Evolutionary conservation across 2,888 invertebrate species (phyloP).

Genomic region (Calliopum simillimum): DNA sequence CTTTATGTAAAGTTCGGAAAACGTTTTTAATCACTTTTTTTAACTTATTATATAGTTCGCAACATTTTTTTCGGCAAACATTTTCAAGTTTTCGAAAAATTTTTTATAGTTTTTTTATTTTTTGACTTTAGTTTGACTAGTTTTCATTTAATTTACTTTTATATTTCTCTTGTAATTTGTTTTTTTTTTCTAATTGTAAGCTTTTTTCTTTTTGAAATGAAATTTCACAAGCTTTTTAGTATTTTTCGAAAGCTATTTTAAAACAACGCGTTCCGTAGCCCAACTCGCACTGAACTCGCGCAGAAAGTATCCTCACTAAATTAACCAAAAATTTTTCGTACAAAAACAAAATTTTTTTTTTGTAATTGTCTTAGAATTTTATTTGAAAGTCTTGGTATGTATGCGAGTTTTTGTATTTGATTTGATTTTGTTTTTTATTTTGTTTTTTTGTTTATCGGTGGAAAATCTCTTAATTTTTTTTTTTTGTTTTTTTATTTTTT

Average conservation of each 20-base stretch:
- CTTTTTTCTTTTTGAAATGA: constrained; percentile 29
- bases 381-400: constrained; percentile 11
- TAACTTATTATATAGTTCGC: too few species aligned
- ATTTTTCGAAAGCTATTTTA: constrained; percentile 41
- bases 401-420: constrained; percentile 29
- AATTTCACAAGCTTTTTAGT: constrained; percentile 31
- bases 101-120: constrained; percentile 25
- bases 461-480: not conserved
- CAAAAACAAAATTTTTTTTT: constrained; percentile 46
- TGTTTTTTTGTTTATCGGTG: constrained; percentile 44
- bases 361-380: constrained; percentile 56
- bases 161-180: constrained; percentile 16
- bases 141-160: constrained; percentile 11
- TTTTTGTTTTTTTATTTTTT: not conserved
- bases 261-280: constrained; percentile 68
- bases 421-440: constrained; percentile 23
- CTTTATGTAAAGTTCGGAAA: not conserved
- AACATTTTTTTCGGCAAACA: not conserved
- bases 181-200: constrained; percentile 26
- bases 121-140: constrained; percentile 19
- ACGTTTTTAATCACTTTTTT: too few species aligned
- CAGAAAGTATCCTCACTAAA: constrained; percentile 48
- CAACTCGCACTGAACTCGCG: constrained; percentile 68
- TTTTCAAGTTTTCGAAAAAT: constrained; percentile 14
- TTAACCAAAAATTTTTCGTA: constrained; percentile 41